Evolutionary conservation across 2,888 invertebrate species (phyloP).

Genomic region (Apodemia duryi): DNA sequence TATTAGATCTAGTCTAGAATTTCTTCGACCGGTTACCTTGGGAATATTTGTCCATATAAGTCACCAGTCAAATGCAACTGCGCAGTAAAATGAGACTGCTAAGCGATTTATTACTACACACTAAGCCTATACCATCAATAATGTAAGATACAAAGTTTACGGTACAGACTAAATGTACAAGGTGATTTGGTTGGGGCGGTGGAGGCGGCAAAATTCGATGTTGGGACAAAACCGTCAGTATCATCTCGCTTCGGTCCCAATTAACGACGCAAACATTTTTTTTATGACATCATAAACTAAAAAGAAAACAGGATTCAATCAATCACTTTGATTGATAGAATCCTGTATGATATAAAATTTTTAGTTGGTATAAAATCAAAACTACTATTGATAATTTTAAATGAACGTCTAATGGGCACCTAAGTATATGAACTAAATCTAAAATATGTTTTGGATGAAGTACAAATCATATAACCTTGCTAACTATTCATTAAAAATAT

Average conservation of each 20-base stretch:
- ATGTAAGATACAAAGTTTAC: background rate
- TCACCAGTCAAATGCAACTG: background rate
- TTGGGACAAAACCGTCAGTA: background rate
- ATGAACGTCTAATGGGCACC: background rate
- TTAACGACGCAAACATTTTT: too few relatives aligned
- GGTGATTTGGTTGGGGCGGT: background rate
- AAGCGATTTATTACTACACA: background rate
- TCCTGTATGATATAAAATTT: too few relatives aligned
- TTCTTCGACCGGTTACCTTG: background rate
- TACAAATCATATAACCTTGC: background rate
- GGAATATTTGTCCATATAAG: background rate
- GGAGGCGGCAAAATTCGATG: background rate
- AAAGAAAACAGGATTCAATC: background rate
- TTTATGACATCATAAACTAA: background rate
- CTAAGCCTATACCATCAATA: too few relatives aligned
- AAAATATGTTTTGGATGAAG: conserved; percentile 2
- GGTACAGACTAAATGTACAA: background rate
- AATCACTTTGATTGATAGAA: too few relatives aligned
- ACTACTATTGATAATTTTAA: background rate
- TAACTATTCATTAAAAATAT: background rate
- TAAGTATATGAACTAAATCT: conserved; percentile 3
- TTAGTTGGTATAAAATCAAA: too few relatives aligned
- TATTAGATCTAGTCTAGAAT: background rate
- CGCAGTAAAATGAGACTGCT: background rate
- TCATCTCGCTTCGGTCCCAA: background rate